Base-by-base conservation (phyloP, 2,888 invertebrate genomes). In the Auanema sp. region DNA sequence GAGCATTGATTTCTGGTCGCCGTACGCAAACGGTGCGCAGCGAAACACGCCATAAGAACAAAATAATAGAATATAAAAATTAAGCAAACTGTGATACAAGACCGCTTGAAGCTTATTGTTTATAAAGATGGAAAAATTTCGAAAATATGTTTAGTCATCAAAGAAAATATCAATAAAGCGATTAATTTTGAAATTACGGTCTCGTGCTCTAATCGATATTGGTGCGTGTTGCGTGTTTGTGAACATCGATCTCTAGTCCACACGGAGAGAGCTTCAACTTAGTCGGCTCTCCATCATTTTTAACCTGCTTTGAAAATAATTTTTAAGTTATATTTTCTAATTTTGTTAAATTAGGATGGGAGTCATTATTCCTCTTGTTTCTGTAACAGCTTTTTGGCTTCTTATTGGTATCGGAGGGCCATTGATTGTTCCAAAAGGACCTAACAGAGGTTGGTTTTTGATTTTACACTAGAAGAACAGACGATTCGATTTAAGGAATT, bases 381-480 rank as follows among this genome's bases (percentile, higher is more conserved):
- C 81, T 10, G 83, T 84, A 6, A 79, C 83, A 23, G 78, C 81
- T 24, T 83, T 83, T 66, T 83, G 83, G 83, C 71, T 72, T 10
- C 66, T 81, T 50, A 71, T 83, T 64, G 83, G 83, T 58, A 75
- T 79, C 57, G 83, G 80, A 21, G 82, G 80, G 14, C 83, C 83
- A 14, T 82, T 79, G 65, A 70, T 83, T 21, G 79, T 83, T 12
- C 83, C 84, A 50, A 78, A 77, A 59, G 83, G 83, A 60, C 79
- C 81, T 12, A 84, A 83, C 64, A 75, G 77, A 77, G 83, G 83
- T 83, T 23, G 5, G 21, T 58, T 59, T 40, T 56, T 49, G 24
- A 4, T 40, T 16, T 63, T 49, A n/a, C 16, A 25, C 24, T 10
- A 33, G 8, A 47, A 21, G 5, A 8, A 8, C 11, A 8, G 5